Evolutionary conservation across 2,888 invertebrate genomes (phyloP).

Genomic region (Gymnoscelis rufifasciata): DNA sequence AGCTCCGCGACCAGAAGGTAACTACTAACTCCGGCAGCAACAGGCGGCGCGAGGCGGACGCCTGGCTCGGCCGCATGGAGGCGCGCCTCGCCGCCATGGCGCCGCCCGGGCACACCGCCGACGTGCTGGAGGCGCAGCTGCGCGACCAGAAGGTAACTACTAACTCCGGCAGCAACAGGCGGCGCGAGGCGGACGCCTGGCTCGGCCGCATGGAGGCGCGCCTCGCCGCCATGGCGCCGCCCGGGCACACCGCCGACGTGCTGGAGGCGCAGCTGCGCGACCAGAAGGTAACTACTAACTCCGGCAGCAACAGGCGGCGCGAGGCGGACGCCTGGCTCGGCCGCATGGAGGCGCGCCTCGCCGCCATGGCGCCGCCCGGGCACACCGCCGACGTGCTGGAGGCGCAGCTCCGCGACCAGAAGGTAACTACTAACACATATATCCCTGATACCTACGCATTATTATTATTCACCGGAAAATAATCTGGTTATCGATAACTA

Average conservation of each 20-base stretch:
- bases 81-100: conserved; percentile 89
- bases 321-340: conserved; percentile 96
- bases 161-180: too few relatives aligned
- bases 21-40: too few relatives aligned
- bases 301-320: too few relatives aligned
- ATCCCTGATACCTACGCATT: too few relatives aligned
- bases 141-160: conserved; percentile 91
- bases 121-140: conserved; percentile 92
- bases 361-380: conserved; percentile 90
- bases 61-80: conserved; percentile 95
- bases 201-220: conserved; percentile 91
- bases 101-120: conserved; percentile 91
- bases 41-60: conserved; percentile 93
- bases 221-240: conserved; percentile 88
- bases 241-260: conserved; percentile 93
- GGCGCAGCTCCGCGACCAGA: conserved; percentile 93
- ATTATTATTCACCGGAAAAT: too few relatives aligned
- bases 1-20: conserved; percentile 94
- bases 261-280: conserved; percentile 93
- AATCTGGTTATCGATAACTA: too few relatives aligned
- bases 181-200: conserved; percentile 96
- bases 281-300: conserved; percentile 86
- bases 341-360: conserved; percentile 91
- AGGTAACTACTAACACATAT: conserved; percentile 81
- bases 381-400: conserved; percentile 94